A percentile compares a stretch with the other conserved stretches of the same genome.
phyloP scores from a whole-genome alignment of 1,140 invertebrate genomes.

The Aphidius ervi region DNA sequence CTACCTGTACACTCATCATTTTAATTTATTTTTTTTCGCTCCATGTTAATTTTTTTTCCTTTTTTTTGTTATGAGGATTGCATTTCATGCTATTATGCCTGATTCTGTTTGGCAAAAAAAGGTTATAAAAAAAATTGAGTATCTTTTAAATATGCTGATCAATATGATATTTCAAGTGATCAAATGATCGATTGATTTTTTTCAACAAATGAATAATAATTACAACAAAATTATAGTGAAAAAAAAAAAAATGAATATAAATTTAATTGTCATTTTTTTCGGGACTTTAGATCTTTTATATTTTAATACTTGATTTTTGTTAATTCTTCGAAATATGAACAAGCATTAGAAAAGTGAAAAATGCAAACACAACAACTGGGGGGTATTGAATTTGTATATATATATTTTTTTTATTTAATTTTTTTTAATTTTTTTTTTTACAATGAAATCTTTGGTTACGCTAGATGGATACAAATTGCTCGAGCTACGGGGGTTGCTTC shows the following conservation, averaged over 20 bases:
- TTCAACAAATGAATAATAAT: neutral
- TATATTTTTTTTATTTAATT: neutral
- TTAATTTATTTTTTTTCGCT: slow-evolving; percentile 12
- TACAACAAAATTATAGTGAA: neutral
- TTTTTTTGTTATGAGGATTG: slow-evolving; percentile 34
- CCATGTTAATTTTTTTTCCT: slow-evolving; percentile 13
- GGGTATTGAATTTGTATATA: no score
- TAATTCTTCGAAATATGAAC: no score
- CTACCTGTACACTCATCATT: slow-evolving; percentile 5
- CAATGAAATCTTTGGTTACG: slow-evolving; percentile 13
- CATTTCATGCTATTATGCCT: slow-evolving; percentile 40
- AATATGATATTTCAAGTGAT: slow-evolving; percentile 16
- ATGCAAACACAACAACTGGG: neutral
- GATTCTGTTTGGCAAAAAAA: slow-evolving; percentile 13
- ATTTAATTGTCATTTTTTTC: no score
- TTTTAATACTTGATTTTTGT: no score
- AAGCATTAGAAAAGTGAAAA: slow-evolving; percentile 4
- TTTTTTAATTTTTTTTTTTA: neutral
- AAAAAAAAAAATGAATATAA: neutral
- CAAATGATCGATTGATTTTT: slow-evolving; percentile 18
- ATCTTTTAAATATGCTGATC: slow-evolving; percentile 11
- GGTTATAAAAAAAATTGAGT: slow-evolving; percentile 4
- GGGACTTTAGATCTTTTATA: no score
- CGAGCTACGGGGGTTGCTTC: slow-evolving; percentile 16
- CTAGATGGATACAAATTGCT: slow-evolving; percentile 19